A percentile compares a stretch with the other conserved stretches of the same genome.
phyloP scores from a whole-genome alignment of 2,113 vertebrate genomes.

The Vanacampus margaritifer region DNA sequence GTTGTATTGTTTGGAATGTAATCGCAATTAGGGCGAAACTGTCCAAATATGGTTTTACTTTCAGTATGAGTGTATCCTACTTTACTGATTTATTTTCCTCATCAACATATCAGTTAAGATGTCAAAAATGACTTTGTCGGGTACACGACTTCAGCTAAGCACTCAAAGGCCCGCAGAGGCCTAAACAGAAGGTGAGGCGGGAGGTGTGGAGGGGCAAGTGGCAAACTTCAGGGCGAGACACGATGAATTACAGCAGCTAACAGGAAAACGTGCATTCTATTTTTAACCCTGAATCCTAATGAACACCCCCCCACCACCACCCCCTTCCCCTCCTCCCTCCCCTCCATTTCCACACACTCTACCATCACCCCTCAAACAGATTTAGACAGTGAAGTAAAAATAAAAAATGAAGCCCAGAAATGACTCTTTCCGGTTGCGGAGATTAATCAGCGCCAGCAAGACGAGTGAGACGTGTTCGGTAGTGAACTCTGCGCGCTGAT shows the following conservation, averaged over 20 bases:
- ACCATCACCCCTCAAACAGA: constrained; percentile 35
- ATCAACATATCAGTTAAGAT: not conserved
- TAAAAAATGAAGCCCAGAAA: constrained; percentile 48
- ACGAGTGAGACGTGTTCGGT: not conserved
- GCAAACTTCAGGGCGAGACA: constrained; percentile 23
- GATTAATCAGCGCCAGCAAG: constrained; percentile 35
- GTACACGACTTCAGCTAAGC: too few species aligned
- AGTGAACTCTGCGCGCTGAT: not conserved
- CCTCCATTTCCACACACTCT: constrained; percentile 27
- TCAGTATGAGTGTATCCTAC: too few species aligned
- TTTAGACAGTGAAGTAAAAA: constrained; percentile 31
- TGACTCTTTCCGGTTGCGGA: constrained; percentile 25
- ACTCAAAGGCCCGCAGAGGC: not conserved
- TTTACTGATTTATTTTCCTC: too few species aligned
- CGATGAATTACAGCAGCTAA: constrained; percentile 40
- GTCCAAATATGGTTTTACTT: too few species aligned
- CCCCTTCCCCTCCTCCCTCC: too few species aligned
- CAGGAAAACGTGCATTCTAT: constrained; percentile 50
- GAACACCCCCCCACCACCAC: constrained; percentile 40
- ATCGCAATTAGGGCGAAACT: too few species aligned
- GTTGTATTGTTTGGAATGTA: too few species aligned
- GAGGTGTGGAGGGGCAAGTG: not conserved
- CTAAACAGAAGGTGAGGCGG: not conserved
- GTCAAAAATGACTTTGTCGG: too few species aligned
- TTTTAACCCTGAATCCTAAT: constrained; percentile 67